Evolutionary conservation across 2,113 vertebrate species (phyloP), one percentile per base, ranked within the genome.

Genomic region (Otolemur garnettii): DNA sequence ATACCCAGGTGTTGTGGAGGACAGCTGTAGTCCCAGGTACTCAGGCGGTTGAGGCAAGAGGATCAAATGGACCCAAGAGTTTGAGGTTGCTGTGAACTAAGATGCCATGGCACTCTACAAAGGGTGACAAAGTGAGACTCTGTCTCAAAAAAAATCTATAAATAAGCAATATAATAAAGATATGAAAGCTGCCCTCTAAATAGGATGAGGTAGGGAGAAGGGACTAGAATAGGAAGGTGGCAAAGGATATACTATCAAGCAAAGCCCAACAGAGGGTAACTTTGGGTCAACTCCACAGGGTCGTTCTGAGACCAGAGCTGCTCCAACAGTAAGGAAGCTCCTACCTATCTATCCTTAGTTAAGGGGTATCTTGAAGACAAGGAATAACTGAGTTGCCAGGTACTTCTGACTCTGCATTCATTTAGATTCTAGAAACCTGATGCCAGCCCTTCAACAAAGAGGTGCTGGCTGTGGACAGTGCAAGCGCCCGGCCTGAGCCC

Each of bases 141-240:
- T 50, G 45, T 50, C 45, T 50, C 45, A 45, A 45, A 45, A 45
- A 45, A 45, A 7, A 45, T 45, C 45, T 45, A 45, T 77, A 71
- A 96, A 72, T 55, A 75, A 77, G 13, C 45, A 90, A 84, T 45
- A 33, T 69, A 30, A 72, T 97, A 80, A 96, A 77, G 35, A 88
- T 81, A 62, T 2, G 14, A 68, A 80, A 66, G 35, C 3, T 62
- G 35, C 28, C 60, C 3, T 83, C 64, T 80, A 69, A 90, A 72
- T 0, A 72, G 14, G 33, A 90, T 33, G 38, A 87, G n/a, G 22
- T 0, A 66, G 45, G 38, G 19, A 45, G 19, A 22, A 7, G 26
- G 17, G 5, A 33, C 5, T 28, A 11, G 11, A 38, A 85, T 83
- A 21, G 14, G 38, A 60, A 95, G 19, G 22, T 50, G 1, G 12